Evolutionary conservation across 53 echinoderm and acorn worm genomes (phyloP).

Genomic region (Temnopleurus reevesii): DNA sequence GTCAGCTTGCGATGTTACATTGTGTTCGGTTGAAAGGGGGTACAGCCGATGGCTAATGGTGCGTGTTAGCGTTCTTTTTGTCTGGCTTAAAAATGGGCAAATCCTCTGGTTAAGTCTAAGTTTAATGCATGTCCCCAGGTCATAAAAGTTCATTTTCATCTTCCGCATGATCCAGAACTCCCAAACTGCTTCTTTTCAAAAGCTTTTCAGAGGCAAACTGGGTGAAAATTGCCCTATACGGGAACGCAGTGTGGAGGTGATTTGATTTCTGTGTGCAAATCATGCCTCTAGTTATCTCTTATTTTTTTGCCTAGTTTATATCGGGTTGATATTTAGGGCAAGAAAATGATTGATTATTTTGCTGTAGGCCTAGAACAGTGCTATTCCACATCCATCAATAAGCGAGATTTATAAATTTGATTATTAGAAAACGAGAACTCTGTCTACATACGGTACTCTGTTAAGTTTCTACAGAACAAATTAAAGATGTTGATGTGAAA

Average conservation of each 20-base stretch:
- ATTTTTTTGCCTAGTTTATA: background rate
- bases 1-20: slow-evolving; percentile 6
- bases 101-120: slow-evolving; percentile 44
- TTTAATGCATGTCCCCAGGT: slow-evolving; percentile 54
- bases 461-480: no score
- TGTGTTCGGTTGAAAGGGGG: background rate
- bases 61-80: slow-evolving; percentile 57
- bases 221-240: slow-evolving; percentile 11
- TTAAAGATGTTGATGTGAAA: no score
- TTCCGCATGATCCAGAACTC: background rate
- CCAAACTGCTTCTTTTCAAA: slow-evolving; percentile 6
- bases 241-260: background rate
- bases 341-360: slow-evolving; percentile 5
- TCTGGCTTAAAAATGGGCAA: slow-evolving; percentile 47
- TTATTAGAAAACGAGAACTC: background rate
- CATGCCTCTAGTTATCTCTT: slow-evolving; percentile 22
- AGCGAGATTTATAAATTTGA: background rate
- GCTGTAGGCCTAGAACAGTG: slow-evolving; percentile 17
- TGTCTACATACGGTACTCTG: no score
- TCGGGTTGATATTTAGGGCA: background rate
- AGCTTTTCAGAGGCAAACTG: background rate
- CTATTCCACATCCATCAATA: slow-evolving; percentile 15
- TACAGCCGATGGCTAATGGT: slow-evolving; percentile 53
- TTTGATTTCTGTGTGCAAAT: slow-evolving; percentile 24
- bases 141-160: slow-evolving; percentile 45